Base-by-base conservation (phyloP, 2,113 vertebrate genomes). In the Danionella cerebrum region DNA sequence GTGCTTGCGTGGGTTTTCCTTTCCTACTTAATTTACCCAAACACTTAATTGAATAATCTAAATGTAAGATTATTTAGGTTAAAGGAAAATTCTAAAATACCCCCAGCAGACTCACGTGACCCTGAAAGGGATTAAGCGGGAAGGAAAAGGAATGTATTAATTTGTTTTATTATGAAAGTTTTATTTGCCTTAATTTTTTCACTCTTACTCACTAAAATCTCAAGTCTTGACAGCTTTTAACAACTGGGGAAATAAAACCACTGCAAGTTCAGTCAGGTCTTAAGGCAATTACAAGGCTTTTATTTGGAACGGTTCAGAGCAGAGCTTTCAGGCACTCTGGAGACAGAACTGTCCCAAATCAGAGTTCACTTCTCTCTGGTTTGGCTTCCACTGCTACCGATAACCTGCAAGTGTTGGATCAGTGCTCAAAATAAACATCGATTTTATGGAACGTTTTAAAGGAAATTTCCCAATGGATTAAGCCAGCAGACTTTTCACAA, bases 201-300 rank as follows among this genome's bases (percentile, higher is more conserved):
- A 60, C 31, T 48, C 27, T 13, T 6, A 19, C 31, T 39, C 11
- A 13, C 25, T 51, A 39, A 68, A 53, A 39, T 44, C 54, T 29
- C 19, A 27, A 24, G 41, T 18, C 31, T 19, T 47, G 55, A 62
- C 55, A 25, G 18, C 12, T 58, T 69, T 35, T 44, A 69, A 42
- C 57, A 64, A 45, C 58, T 65, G 58, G 11, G 14, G 42, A 57
- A 73, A 57, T 52, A 63, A 41, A 55, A 35, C 5, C 35, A 42
- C 42, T 9, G 35, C 59, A 29, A 57, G 41, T 35, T 21, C 36
- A 5, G 45, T 66, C 45, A 60, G 45, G 31, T 58, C 50, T 33
- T 5, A 6, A 31, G 29, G 45, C 66, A 29, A 65, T 69, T 73
- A 58, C 52, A 69, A 18, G 66, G 71, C 59, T 73, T n/a, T 74